These are phyloP conservation scores for Bimastos eiseni DNA, from an alignment of 2,888 invertebrate genomes.

Conservation along the genomic window DNA sequence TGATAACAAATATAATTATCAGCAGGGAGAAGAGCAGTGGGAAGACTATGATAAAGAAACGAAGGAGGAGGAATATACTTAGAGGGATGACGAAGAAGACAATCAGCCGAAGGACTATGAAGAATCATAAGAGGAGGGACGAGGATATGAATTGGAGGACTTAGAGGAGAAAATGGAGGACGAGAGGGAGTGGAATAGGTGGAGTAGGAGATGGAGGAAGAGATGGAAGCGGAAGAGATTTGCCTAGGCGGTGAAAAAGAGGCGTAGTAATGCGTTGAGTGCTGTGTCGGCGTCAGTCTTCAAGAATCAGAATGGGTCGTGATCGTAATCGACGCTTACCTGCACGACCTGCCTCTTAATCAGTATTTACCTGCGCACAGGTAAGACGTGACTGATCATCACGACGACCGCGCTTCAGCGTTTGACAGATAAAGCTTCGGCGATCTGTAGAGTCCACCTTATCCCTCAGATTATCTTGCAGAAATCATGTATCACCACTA, in stretches of 20 bases:
- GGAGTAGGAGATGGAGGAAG: not conserved
- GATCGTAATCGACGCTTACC: not conserved
- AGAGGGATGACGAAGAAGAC: not conserved
- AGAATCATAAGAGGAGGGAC: not conserved
- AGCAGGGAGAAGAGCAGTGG: not conserved
- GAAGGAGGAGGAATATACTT: not conserved
- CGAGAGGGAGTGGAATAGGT: too few relatives aligned
- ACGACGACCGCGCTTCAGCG: not conserved
- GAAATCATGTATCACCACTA: not conserved
- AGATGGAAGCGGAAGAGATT: not conserved
- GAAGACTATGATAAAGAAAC: not conserved
- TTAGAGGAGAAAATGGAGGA: too few relatives aligned
- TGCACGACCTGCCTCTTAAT: slow-evolving; percentile 5
- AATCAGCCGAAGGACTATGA: not conserved
- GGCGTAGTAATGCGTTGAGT: not conserved
- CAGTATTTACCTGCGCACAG: not conserved
- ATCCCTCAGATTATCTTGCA: not conserved
- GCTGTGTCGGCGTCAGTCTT: not conserved
- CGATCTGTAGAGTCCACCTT: not conserved
- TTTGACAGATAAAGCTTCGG: not conserved
- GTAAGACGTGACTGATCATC: slow-evolving; percentile 2
- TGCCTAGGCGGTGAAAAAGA: not conserved
- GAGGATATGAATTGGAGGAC: too few relatives aligned
- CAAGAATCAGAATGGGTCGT: not conserved
- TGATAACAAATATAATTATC: not conserved